These are phyloP conservation scores for Zhuqinia jingwanae DNA, from an alignment of 2,888 invertebrate genomes.

Conservation along the genomic window DNA sequence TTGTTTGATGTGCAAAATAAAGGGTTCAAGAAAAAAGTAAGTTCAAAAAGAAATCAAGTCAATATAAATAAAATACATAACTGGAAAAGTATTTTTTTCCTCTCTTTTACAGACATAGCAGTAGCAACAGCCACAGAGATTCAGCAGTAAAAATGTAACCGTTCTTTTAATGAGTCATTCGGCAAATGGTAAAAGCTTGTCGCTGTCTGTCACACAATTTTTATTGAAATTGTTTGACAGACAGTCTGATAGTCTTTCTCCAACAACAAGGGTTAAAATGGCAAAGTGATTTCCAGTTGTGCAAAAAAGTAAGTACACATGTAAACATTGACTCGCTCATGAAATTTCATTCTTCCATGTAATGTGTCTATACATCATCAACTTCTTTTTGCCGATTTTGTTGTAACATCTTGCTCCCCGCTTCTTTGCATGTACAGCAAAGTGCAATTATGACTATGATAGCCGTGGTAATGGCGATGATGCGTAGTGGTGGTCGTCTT, in stretches of 20 bases:
- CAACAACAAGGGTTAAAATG: conserved; percentile 21
- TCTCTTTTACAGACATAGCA: not conserved
- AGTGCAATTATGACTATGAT: not conserved
- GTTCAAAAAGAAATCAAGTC: too few relatives aligned
- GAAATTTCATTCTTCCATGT: not conserved
- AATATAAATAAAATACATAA: conserved; percentile 5
- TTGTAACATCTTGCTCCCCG: conserved; percentile 13
- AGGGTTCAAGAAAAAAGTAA: too few relatives aligned
- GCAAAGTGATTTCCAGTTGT: conserved; percentile 39
- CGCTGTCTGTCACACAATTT: not conserved
- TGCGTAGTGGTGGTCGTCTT: not conserved
- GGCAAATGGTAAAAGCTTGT: conserved; percentile 60
- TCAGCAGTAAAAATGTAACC: not conserved
- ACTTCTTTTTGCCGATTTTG: conserved; percentile 12
- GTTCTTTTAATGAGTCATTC: conserved; percentile 26
- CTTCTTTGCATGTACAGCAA: not conserved
- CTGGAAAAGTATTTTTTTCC: conserved; percentile 28
- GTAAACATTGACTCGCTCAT: conserved; percentile 7
- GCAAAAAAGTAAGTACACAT: conserved; percentile 25
- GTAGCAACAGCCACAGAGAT: too few relatives aligned
- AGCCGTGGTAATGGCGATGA: not conserved
- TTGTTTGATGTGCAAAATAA: too few relatives aligned
- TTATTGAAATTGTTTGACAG: conserved; percentile 12
- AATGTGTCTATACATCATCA: too few relatives aligned
- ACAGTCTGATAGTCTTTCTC: not conserved